A percentile compares a stretch with the other conserved stretches of the same genome.
phyloP scores from a whole-genome alignment of 2,113 vertebrate species.

The Campylomormyrus tamandua region DNA sequence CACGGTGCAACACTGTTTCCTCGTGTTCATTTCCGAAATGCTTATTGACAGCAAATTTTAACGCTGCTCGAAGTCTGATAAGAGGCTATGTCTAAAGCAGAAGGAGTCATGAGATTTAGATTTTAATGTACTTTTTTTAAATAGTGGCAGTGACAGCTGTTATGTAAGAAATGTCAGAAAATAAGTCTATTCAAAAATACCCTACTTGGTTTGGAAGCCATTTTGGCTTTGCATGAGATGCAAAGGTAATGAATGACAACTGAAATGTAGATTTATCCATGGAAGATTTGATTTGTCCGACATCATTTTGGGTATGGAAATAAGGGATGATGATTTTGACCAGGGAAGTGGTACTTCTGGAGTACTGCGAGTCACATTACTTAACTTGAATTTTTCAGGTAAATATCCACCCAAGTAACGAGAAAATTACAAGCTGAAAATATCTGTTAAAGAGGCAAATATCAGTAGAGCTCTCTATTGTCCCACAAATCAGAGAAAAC shows the following conservation, averaged over 20 bases:
- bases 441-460: not conserved
- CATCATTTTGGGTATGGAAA: not conserved
- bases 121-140: slow-evolving; percentile 2
- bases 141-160: not conserved
- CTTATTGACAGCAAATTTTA: slow-evolving; percentile 4
- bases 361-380: not conserved
- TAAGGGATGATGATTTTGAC: not conserved
- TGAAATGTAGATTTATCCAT: not conserved
- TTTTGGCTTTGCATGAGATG: not conserved
- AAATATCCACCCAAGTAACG: not conserved
- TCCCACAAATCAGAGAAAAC: not conserved
- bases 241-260: not conserved
- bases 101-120: not conserved
- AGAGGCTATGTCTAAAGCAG: not conserved
- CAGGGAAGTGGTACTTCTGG: not conserved
- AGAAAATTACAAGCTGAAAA: not conserved
- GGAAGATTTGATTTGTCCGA: not conserved
- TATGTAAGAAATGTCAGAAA: not conserved
- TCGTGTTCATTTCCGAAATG: not conserved
- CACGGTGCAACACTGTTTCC: not conserved
- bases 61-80: not conserved
- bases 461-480: not conserved
- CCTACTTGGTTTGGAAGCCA: not conserved
- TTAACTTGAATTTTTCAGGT: not conserved
- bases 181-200: not conserved